phyloP scores from a whole-genome alignment of 2,113 vertebrate genomes.

The Eonycteris spelaea region DNA sequence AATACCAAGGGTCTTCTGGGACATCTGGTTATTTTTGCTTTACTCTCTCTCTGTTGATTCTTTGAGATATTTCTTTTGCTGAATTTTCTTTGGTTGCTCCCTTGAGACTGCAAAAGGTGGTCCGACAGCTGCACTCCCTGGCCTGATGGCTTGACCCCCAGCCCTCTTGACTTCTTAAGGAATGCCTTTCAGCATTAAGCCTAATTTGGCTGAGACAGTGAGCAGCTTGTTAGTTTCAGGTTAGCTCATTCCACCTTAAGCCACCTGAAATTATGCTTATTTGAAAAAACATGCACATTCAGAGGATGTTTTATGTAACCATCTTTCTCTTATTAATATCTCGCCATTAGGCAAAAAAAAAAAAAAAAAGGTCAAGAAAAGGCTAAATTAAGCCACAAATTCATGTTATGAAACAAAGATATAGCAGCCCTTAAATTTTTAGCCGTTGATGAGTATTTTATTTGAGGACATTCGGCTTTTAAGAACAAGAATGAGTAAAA shows the following conservation, averaged over 20 bases:
- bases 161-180: conserved; percentile 76
- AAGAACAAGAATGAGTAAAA: conserved; percentile 9
- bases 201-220: conserved; percentile 70
- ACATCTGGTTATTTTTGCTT: conserved; percentile 77
- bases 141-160: conserved; percentile 69
- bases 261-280: conserved; percentile 64
- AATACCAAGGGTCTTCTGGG: conserved; percentile 76
- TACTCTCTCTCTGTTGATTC: conserved; percentile 67
- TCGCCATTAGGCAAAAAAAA: conserved; percentile 42
- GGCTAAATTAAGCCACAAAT: conserved; percentile 28
- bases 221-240: conserved; percentile 69
- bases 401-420: conserved; percentile 44
- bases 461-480: conserved; percentile 7
- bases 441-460: conserved; percentile 18
- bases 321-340: conserved; percentile 61
- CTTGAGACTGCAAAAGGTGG: conserved; percentile 77
- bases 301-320: conserved; percentile 53
- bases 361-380: conserved; percentile 41
- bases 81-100: conserved; percentile 79
- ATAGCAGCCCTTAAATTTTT: background rate
- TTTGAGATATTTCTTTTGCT: conserved; percentile 68
- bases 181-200: conserved; percentile 76
- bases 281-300: conserved; percentile 43
- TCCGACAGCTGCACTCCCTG: conserved; percentile 65
- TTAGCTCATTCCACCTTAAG: conserved; percentile 63